Evolutionary conservation across 2,888 invertebrate species (phyloP).

Genomic region (Drosophila infuscata): DNA sequence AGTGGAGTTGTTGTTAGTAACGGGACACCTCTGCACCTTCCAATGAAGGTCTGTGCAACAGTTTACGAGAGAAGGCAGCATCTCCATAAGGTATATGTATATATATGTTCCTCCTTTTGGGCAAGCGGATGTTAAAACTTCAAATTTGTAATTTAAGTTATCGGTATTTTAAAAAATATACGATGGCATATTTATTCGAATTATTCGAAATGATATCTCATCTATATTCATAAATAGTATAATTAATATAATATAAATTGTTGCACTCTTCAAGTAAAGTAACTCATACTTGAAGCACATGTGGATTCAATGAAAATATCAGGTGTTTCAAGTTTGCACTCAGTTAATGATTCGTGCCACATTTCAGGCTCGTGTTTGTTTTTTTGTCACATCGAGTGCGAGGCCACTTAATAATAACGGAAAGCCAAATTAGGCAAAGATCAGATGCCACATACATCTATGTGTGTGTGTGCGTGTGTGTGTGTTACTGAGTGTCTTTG

Average conservation of each 20-base stretch:
- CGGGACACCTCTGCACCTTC: neutral
- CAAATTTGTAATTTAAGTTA: neutral
- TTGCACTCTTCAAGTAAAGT: no score
- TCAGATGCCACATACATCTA: constrained; percentile 45
- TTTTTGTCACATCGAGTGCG: constrained; percentile 35
- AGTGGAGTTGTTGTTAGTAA: neutral
- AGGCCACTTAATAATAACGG: constrained; percentile 58
- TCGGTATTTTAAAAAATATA: no score
- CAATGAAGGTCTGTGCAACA: no score
- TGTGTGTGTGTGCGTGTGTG: constrained; percentile 5
- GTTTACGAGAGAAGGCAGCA: neutral
- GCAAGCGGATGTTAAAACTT: neutral
- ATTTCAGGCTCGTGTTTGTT: constrained; percentile 25
- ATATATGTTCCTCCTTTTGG: neutral
- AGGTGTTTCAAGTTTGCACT: constrained; percentile 10
- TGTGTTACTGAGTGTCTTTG: constrained; percentile 28
- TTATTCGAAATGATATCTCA: neutral
- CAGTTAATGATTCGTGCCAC: constrained; percentile 44
- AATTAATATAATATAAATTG: neutral
- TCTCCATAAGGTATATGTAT: neutral
- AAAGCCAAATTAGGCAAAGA: constrained; percentile 58
- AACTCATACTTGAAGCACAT: neutral
- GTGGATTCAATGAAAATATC: constrained; percentile 8
- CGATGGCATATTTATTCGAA: no score
- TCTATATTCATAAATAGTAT: neutral